A percentile compares a stretch with the other conserved stretches of the same genome.
Conservation (phyloP, 2,888 invertebrate genomes). For the Torymus tubicola region DNA sequence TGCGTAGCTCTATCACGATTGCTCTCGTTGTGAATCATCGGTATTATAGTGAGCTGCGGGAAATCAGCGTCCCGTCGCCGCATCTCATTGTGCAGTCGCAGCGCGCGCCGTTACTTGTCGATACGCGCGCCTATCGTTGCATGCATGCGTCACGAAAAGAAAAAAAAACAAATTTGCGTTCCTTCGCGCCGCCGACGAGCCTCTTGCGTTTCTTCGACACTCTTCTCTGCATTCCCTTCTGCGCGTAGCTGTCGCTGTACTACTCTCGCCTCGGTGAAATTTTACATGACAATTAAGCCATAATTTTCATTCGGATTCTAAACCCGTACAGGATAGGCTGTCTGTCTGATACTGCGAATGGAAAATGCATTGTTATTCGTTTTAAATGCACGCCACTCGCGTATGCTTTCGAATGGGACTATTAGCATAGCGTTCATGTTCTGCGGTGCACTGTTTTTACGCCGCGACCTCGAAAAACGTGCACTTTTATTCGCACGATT, state of each 20-base stretch:
- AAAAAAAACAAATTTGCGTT: conserved; percentile 31
- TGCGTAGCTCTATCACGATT: not conserved
- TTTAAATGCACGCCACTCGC: too few species aligned
- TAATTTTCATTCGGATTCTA: not conserved
- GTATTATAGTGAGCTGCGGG: not conserved
- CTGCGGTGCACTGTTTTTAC: too few species aligned
- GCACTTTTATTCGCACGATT: too few species aligned
- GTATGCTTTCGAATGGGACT: too few species aligned
- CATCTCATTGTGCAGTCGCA: not conserved
- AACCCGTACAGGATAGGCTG: not conserved
- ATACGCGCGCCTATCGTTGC: conserved; percentile 26
- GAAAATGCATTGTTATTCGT: not conserved
- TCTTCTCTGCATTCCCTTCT: not conserved
- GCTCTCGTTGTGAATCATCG: conserved; percentile 35
- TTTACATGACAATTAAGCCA: conserved; percentile 29
- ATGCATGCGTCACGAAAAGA: conserved; percentile 37
- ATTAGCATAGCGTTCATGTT: too few species aligned
- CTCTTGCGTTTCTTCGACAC: too few species aligned
- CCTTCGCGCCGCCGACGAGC: not conserved
- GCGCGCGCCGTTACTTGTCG: conserved; percentile 1
- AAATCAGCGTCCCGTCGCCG: conserved; percentile 16
- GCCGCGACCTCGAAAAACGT: too few species aligned
- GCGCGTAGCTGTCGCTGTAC: not conserved
- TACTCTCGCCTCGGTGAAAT: not conserved
- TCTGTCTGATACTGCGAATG: not conserved